Evolutionary conservation across 2,113 vertebrate species (phyloP).

Genomic region (Macaca nemestrina): DNA sequence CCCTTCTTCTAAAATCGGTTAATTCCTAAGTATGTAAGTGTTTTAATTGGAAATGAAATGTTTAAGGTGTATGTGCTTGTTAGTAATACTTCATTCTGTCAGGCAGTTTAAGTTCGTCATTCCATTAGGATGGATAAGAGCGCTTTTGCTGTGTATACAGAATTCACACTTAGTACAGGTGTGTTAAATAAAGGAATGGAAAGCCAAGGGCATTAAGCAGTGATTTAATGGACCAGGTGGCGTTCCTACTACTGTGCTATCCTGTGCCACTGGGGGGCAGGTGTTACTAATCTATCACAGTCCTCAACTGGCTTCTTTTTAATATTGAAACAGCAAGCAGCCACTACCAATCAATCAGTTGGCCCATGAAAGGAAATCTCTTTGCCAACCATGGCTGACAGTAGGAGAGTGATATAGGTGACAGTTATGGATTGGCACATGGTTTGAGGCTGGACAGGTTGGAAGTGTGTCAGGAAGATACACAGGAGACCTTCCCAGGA

Average conservation of each 20-base stretch:
- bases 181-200: background rate
- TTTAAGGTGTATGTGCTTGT: background rate
- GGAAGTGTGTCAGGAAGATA: background rate
- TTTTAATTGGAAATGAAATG: conserved; percentile 23
- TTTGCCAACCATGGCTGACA: background rate
- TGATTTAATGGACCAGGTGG: background rate
- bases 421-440: background rate
- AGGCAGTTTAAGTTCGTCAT: background rate
- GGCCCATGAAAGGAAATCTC: background rate
- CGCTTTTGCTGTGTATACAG: background rate
- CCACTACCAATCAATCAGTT: background rate
- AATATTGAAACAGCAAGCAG: background rate
- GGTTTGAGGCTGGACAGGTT: background rate
- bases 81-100: background rate
- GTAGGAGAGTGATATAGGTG: background rate
- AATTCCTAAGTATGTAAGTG: background rate
- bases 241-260: background rate
- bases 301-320: background rate
- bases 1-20: background rate
- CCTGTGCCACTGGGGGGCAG: background rate
- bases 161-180: background rate
- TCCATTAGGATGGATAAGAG: background rate
- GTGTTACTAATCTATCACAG: background rate
- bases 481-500: background rate
- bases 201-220: background rate